Conservation (phyloP, 2,888 invertebrate species). For the Embidobia sp. region DNA sequence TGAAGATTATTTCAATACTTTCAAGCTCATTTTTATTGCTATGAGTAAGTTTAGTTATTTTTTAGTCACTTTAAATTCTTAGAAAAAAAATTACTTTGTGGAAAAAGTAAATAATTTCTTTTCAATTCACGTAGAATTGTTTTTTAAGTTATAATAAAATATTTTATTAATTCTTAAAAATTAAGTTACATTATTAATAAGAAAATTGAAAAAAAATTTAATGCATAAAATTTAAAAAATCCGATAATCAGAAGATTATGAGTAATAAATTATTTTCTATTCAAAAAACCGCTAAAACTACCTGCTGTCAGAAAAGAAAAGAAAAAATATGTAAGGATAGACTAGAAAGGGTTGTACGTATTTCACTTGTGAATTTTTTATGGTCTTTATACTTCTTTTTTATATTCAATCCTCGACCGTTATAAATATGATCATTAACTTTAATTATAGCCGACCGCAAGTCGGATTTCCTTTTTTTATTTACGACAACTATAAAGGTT, state of each 20-base stretch:
- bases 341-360: slow-evolving; percentile 9
- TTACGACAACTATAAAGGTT: slow-evolving; percentile 28
- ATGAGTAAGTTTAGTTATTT: no score
- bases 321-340: neutral
- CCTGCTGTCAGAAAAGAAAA: slow-evolving; percentile 2
- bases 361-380: slow-evolving; percentile 30
- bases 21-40: no score
- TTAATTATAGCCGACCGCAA: slow-evolving; percentile 25
- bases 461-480: slow-evolving; percentile 12
- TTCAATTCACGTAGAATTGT: no score
- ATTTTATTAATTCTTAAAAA: no score
- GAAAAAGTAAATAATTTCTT: no score
- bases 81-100: no score
- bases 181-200: no score
- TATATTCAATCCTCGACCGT: neutral
- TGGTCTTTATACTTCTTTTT: slow-evolving; percentile 16
- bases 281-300: neutral
- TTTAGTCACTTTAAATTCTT: no score
- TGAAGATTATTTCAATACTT: no score
- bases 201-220: no score
- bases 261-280: slow-evolving; percentile 5
- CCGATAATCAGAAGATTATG: neutral
- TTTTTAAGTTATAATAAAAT: no score
- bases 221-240: no score
- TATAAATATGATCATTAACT: slow-evolving; percentile 39